phyloP scores from a whole-genome alignment of 2,888 invertebrate genomes.

The Heliconius cydno region DNA sequence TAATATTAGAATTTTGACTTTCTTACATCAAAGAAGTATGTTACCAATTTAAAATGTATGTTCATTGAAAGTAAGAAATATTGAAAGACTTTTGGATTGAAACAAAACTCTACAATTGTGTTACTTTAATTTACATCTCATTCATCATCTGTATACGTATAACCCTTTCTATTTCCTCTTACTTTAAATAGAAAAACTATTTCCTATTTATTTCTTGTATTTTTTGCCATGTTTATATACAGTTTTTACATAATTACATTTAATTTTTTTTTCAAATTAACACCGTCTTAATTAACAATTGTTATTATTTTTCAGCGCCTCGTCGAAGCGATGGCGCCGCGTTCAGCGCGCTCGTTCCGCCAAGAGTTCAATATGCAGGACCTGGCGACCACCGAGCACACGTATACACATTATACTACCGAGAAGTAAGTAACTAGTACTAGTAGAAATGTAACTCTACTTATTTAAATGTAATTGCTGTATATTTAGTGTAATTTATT shows the following conservation, averaged over 20 bases:
- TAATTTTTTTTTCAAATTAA: background rate
- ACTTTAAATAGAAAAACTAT: too few relatives aligned
- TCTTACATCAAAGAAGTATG: too few relatives aligned
- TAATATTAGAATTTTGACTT: too few relatives aligned
- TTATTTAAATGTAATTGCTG: background rate
- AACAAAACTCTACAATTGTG: too few relatives aligned
- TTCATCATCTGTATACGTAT: too few relatives aligned
- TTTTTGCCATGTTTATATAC: background rate
- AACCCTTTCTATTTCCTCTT: too few relatives aligned
- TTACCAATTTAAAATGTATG: too few relatives aligned
- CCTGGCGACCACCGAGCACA: slow-evolving; percentile 86
- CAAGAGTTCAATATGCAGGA: slow-evolving; percentile 91
- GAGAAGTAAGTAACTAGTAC: slow-evolving; percentile 82
- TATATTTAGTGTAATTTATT: background rate
- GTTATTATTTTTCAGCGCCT: slow-evolving; percentile 82
- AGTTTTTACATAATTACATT: background rate
- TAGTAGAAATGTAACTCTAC: background rate
- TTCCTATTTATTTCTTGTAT: background rate
- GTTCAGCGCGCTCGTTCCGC: slow-evolving; percentile 90
- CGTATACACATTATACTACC: slow-evolving; percentile 85
- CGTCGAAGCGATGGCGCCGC: slow-evolving; percentile 87
- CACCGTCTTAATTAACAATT: slow-evolving; percentile 18
- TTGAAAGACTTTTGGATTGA: too few relatives aligned
- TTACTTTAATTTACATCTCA: too few relatives aligned
- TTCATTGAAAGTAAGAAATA: too few relatives aligned